Conservation (phyloP, 1,140 invertebrate species). For the Drosophila santomea region DNA sequence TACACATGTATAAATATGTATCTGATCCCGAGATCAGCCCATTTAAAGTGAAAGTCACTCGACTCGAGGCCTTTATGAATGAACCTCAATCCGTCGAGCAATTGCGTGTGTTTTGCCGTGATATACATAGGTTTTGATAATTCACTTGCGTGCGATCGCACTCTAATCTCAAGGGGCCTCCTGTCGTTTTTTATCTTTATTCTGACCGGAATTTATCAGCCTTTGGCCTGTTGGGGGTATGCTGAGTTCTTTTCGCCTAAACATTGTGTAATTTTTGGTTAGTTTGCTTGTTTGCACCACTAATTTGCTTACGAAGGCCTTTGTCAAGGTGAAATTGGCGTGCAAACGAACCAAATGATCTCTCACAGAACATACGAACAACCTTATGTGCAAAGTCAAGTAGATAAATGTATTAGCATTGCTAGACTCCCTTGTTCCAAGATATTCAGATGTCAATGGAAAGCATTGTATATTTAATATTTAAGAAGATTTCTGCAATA, state of each 20-base stretch:
- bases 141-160: conserved; percentile 13
- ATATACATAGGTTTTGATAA: conserved; percentile 38
- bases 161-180: conserved; percentile 38
- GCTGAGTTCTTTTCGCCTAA: conserved; percentile 13
- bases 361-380: too few species aligned
- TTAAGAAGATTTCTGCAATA: too few species aligned
- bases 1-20: background rate
- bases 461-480: too few species aligned
- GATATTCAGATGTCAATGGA: too few species aligned
- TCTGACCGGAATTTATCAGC: conserved; percentile 18
- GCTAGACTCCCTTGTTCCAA: too few species aligned
- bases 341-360: background rate
- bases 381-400: too few species aligned
- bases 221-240: background rate
- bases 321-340: conserved; percentile 5
- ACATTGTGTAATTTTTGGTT: conserved; percentile 34
- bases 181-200: conserved; percentile 24
- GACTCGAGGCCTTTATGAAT: conserved; percentile 31
- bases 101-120: conserved; percentile 19
- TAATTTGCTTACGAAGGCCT: conserved; percentile 24
- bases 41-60: conserved; percentile 17
- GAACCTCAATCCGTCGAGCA: conserved; percentile 25
- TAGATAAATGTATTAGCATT: too few species aligned
- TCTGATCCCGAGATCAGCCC: conserved; percentile 1
- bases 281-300: conserved; percentile 27